Evolutionary conservation across 53 echinoderm and acorn worm genomes (phyloP).

Genomic region (Temnopleurus reevesii): DNA sequence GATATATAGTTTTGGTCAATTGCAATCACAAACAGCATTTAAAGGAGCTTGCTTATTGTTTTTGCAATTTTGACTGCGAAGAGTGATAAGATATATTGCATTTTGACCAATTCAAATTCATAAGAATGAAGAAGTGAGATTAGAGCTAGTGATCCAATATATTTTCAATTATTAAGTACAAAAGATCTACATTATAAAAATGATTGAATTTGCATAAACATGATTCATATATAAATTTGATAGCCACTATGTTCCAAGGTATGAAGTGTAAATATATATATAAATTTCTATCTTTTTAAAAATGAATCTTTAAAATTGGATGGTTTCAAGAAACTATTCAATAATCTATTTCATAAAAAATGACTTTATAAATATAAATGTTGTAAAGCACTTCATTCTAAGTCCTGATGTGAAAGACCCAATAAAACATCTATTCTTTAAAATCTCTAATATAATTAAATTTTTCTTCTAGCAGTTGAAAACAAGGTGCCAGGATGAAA

Average conservation of each 20-base stretch:
- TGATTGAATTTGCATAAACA: conserved; percentile 7
- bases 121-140: too few relatives aligned
- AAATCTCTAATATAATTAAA: not conserved
- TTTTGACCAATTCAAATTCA: too few relatives aligned
- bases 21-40: too few relatives aligned
- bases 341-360: not conserved
- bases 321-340: not conserved
- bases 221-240: conserved; percentile 7
- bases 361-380: conserved; percentile 3
- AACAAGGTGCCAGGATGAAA: too few relatives aligned
- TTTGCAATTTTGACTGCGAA: too few relatives aligned
- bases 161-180: not conserved
- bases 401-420: not conserved
- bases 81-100: too few relatives aligned
- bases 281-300: conserved; percentile 11
- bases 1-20: too few relatives aligned
- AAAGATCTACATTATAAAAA: not conserved
- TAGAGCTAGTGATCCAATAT: not conserved
- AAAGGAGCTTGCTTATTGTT: too few relatives aligned
- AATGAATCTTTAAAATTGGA: not conserved
- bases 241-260: conserved; percentile 34
- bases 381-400: not conserved
- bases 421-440: not conserved
- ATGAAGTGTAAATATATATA: conserved; percentile 23
- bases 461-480: not conserved